Percentiles rank a stretch among this genome's conserved stretches.
Conservation (phyloP, 2,797 vertebrate species). For the Crenuchus spilurus region DNA sequence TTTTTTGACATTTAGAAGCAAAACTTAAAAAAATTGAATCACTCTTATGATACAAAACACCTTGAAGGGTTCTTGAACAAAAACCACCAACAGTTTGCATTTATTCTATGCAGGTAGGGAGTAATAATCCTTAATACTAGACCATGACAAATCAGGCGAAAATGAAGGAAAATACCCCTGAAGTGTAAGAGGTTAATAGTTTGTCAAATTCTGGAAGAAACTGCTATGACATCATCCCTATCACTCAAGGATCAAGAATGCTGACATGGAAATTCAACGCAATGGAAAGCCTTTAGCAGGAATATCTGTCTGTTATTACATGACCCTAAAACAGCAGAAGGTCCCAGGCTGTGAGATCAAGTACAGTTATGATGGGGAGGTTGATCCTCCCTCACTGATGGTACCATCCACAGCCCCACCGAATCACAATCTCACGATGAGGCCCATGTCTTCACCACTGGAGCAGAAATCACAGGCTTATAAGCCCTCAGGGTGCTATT, state of each 20-base stretch:
- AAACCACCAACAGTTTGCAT: too few species aligned
- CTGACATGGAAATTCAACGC: slow-evolving; percentile 2
- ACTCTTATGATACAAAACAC: too few species aligned
- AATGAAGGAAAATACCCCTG: too few species aligned
- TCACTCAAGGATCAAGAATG: slow-evolving; percentile 2
- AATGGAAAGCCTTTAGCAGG: slow-evolving; percentile 4
- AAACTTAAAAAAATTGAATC: too few species aligned
- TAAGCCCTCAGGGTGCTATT: slow-evolving; percentile 71
- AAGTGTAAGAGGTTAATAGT: too few species aligned
- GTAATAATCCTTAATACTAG: too few species aligned
- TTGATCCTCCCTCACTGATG: slow-evolving; percentile 28
- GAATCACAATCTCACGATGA: slow-evolving; percentile 61
- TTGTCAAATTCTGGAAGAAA: slow-evolving; percentile 10
- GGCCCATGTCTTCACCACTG: slow-evolving; percentile 58
- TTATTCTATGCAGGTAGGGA: too few species aligned
- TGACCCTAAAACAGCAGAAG: slow-evolving; percentile 15
- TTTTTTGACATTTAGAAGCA: too few species aligned
- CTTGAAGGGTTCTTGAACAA: too few species aligned
- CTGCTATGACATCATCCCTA: slow-evolving; percentile 21
- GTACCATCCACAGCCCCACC: slow-evolving; percentile 42
- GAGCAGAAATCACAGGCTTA: slow-evolving; percentile 70
- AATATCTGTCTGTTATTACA: slow-evolving; percentile 21
- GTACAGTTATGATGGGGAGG: slow-evolving; percentile 6
- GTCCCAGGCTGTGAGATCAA: slow-evolving; percentile 22
- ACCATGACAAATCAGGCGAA: too few species aligned